Evolutionary conservation across 1,140 invertebrate species (phyloP), one percentile per base, ranked within the genome.

Genomic region (Meloidogyne hapla): DNA sequence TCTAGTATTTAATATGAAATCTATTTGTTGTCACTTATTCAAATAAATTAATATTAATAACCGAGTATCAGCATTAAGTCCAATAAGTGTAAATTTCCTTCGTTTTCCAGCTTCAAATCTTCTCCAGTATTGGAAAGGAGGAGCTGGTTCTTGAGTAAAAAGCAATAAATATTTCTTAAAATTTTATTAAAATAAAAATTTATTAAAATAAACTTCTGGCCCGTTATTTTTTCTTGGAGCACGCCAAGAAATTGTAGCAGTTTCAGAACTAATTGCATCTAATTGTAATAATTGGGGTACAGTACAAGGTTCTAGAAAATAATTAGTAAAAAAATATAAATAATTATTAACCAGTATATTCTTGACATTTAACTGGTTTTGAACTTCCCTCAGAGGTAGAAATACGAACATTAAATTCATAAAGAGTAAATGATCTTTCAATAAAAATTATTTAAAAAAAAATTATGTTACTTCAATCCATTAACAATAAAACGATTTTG

Each of bases 161-260:
- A 87, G 77, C n/a, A 86, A 69, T 2, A 85, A 74, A 75, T 86
- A 86, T 25, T 79, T 81, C 85, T 85, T 64, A 64, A 85, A 56
- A 40, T 23, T 70, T 71, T 71, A 25, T 63, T 10, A 38, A 33
- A 21, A 75, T 15, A 75, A 28, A 77, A n/a, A 18, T 77, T 76
- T 42, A 25, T 77, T 1, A 13, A 33, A 77, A 26, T 68, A 23
- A 42, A 85, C 84, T 76, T 86, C 85, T 26, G 76, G 74, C 9
- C 84, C 84, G 56, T 86, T 87, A 72, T 86, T 86, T 73, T 87
- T 87, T 56, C 80, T 76, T 23, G 85, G 85, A 9, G 85, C 71
- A 64, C 70, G 63, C 85, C 85, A 86, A 15, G 85, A 81, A 25
- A 86, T 77, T 13, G 85, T 86, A 4, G 84, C 84, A 23, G 82